Conservation (phyloP, 2,113 vertebrate species). For the Coturnix japonica region DNA sequence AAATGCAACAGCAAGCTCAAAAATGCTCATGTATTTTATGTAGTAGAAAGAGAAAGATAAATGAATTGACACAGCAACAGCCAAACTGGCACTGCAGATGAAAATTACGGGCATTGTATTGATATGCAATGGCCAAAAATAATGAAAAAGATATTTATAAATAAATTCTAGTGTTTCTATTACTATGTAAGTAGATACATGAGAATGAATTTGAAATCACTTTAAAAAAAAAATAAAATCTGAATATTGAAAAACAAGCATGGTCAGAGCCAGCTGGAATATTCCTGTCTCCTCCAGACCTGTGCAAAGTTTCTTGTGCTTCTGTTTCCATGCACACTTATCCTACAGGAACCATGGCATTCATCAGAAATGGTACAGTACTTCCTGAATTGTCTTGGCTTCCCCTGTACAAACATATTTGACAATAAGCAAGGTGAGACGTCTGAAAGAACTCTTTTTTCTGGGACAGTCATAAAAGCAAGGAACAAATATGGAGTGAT, state of each 20-base stretch:
- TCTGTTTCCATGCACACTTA: background rate
- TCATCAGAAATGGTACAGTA: background rate
- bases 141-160: background rate
- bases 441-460: background rate
- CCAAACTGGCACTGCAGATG: background rate
- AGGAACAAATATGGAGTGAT: background rate
- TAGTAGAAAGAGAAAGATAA: background rate
- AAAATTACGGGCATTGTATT: background rate
- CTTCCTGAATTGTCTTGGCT: background rate
- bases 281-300: background rate
- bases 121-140: background rate
- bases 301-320: background rate
- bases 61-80: background rate
- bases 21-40: background rate
- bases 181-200: background rate
- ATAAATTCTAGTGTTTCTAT: background rate
- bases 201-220: background rate
- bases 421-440: background rate
- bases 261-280: background rate
- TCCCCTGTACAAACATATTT: background rate
- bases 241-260: background rate
- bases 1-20: conserved; percentile 18
- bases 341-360: background rate
- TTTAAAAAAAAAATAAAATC: background rate
- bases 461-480: background rate